Evolutionary conservation across 2,797 vertebrate species (phyloP).

Genomic region (Sebastes melanostomus): DNA sequence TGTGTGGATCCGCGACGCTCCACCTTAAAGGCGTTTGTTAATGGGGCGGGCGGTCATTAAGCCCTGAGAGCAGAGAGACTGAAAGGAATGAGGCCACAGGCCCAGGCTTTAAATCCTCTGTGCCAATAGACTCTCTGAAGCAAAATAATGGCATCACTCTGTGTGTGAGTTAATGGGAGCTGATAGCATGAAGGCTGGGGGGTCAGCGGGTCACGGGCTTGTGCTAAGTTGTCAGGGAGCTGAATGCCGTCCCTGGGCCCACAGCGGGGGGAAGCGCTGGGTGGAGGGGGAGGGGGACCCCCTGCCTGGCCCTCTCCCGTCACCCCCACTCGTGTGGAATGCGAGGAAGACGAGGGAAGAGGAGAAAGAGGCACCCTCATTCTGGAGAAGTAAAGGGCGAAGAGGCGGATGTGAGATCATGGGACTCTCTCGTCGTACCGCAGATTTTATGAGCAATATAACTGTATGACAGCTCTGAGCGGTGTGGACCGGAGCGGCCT

Average conservation of each 20-base stretch:
- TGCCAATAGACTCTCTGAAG: conserved; percentile 85
- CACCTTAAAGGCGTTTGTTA: conserved; percentile 82
- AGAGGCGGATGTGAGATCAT: conserved; percentile 69
- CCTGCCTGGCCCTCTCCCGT: conserved; percentile 65
- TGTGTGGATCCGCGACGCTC: conserved; percentile 68
- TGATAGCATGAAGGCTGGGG: conserved; percentile 87
- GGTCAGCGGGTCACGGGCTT: conserved; percentile 85
- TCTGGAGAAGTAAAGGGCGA: conserved; percentile 41
- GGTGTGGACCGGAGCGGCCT: conserved; percentile 30
- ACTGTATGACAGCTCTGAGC: conserved; percentile 31
- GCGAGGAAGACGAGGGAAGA: conserved; percentile 60
- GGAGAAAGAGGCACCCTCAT: conserved; percentile 47
- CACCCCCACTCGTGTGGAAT: conserved; percentile 76
- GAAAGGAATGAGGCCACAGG: conserved; percentile 83
- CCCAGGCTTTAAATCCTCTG: conserved; percentile 82
- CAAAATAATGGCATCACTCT: conserved; percentile 89
- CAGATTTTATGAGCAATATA: conserved; percentile 39
- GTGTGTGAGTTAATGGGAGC: conserved; percentile 87
- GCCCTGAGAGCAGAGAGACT: conserved; percentile 80
- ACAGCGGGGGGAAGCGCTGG: conserved; percentile 70
- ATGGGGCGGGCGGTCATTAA: conserved; percentile 80
- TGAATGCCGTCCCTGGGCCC: conserved; percentile 80
- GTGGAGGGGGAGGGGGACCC: conserved; percentile 70
- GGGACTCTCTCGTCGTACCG: conserved; percentile 24
- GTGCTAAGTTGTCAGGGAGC: conserved; percentile 89